phyloP scores from a whole-genome alignment of 2,888 invertebrate genomes.

The Drosophila macrospina region DNA sequence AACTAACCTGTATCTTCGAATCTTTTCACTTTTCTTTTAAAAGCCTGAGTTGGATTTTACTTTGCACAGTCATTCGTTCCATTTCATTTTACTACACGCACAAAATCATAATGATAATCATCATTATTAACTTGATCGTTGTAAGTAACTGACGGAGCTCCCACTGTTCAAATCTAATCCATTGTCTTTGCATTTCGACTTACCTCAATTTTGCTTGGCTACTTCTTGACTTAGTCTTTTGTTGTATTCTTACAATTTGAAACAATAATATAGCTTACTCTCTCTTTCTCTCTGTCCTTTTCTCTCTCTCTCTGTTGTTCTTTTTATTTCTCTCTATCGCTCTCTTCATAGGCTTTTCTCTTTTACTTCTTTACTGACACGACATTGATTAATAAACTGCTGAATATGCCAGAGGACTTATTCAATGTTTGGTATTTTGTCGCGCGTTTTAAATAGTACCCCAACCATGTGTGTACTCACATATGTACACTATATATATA shows the following conservation, averaged over 20 bases:
- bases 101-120: constrained; percentile 35
- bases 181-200: constrained; percentile 38
- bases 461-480: constrained; percentile 21
- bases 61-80: constrained; percentile 50
- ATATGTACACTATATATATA: too few species aligned
- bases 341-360: not conserved
- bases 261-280: not conserved
- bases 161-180: constrained; percentile 38
- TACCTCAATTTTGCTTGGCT: constrained; percentile 9
- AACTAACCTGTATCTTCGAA: constrained; percentile 53
- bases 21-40: constrained; percentile 74
- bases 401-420: constrained; percentile 29
- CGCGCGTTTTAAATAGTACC: not conserved
- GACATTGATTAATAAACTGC: constrained; percentile 38
- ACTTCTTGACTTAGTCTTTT: not conserved
- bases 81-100: constrained; percentile 24
- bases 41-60: constrained; percentile 42
- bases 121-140: constrained; percentile 28
- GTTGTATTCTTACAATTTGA: constrained; percentile 1
- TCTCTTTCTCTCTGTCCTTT: too few species aligned
- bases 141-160: constrained; percentile 3
- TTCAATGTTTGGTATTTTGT: constrained; percentile 19
- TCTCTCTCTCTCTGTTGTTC: too few species aligned
- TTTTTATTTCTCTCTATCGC: not conserved
- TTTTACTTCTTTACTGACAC: not conserved